These are phyloP conservation scores for Uria aalge DNA, from an alignment of 2,113 vertebrate species.

Conservation along the genomic window DNA sequence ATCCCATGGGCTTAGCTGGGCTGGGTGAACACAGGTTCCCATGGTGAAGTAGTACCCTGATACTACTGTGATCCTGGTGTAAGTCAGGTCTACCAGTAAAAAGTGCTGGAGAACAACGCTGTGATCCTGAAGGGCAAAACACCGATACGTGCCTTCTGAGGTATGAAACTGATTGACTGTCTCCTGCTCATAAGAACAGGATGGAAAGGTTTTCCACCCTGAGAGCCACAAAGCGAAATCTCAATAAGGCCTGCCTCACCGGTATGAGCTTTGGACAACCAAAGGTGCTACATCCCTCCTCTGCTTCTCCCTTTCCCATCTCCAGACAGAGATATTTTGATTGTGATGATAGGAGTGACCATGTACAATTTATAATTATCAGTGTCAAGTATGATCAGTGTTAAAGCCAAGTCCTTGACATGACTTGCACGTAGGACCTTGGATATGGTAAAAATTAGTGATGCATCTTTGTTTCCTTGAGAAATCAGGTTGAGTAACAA, in stretches of 20 bases:
- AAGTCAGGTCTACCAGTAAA: neutral
- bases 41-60: neutral
- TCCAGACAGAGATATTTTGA: neutral
- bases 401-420: neutral
- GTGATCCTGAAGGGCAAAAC: neutral
- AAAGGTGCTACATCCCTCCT: neutral
- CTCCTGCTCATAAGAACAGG: neutral
- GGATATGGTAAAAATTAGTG: neutral
- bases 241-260: neutral
- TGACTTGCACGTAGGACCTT: neutral
- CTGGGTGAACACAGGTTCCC: neutral
- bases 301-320: neutral
- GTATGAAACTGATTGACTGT: accelerated
- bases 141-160: neutral
- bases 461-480: neutral
- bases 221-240: neutral
- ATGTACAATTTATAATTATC: neutral
- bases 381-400: accelerated
- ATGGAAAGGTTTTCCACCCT: neutral
- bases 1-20: neutral
- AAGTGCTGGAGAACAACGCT: neutral
- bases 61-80: neutral
- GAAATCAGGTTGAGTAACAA: constrained; percentile 10
- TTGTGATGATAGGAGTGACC: accelerated
- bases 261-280: neutral